Conservation (phyloP, 2,113 vertebrate species). For the Collichthys lucidus region DNA sequence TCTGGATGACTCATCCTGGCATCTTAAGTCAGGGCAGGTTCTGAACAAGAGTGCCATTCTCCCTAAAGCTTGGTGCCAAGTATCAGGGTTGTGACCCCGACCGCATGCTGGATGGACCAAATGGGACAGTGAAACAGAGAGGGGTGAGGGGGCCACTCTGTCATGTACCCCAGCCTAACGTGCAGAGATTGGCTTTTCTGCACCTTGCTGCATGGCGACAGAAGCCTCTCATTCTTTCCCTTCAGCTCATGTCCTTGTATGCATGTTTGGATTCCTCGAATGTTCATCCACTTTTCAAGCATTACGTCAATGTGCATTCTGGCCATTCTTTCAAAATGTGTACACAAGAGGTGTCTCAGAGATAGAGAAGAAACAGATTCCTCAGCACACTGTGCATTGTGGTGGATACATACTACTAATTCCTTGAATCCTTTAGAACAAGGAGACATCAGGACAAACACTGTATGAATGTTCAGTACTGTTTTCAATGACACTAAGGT, state of each 20-base stretch:
- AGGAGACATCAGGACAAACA: not conserved
- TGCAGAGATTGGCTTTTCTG: not conserved
- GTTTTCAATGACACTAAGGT: not conserved
- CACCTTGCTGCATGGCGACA: not conserved
- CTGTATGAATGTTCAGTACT: no score
- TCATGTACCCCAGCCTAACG: not conserved
- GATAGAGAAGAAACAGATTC: not conserved
- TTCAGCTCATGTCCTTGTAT: not conserved
- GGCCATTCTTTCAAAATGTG: slow-evolving; percentile 1
- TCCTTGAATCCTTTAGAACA: not conserved
- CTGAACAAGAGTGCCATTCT: slow-evolving; percentile 8
- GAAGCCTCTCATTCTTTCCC: not conserved
- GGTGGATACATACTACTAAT: not conserved
- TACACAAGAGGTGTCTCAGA: not conserved
- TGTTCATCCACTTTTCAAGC: not conserved
- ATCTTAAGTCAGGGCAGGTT: slow-evolving; percentile 35
- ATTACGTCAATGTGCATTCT: slow-evolving; percentile 1
- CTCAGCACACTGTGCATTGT: slow-evolving; percentile 2
- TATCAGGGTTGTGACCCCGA: slow-evolving; percentile 40
- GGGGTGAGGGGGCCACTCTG: not conserved
- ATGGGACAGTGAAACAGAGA: not conserved
- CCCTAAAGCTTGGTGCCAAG: not conserved
- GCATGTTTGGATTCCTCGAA: not conserved
- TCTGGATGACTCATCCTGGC: slow-evolving; percentile 51
- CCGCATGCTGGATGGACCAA: not conserved